Conservation (phyloP, 92 coral and sea anemone genomes). For the Epizoanthus rinbou region DNA sequence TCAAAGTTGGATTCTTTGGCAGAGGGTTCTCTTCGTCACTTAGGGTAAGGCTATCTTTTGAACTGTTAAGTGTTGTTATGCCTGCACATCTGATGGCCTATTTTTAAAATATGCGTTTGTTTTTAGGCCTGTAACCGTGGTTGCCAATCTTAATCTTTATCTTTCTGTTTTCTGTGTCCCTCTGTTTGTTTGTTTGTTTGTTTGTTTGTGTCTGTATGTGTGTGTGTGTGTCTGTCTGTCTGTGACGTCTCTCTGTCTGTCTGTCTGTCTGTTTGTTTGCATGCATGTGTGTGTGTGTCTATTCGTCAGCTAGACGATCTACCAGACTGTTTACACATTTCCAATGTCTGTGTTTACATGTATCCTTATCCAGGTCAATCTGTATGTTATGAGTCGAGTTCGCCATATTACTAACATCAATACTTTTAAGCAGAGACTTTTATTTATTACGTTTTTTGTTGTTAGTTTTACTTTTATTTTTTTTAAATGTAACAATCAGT, state of each 20-base stretch:
- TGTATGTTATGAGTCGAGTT: no score
- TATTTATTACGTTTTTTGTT: no score
- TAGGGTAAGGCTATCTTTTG: conserved; percentile 58
- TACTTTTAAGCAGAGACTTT: no score
- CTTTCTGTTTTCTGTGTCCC: neutral
- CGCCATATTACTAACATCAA: no score
- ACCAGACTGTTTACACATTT: neutral
- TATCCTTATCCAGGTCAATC: no score
- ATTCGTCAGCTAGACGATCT: neutral
- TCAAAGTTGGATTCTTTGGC: conserved; percentile 93
- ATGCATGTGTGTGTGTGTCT: neutral
- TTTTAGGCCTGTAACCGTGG: neutral
- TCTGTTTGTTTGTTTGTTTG: neutral
- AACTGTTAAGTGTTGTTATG: neutral
- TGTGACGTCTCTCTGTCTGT: neutral
- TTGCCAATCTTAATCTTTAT: neutral
- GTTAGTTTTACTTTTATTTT: no score
- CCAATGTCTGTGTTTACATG: neutral
- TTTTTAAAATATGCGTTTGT: neutral
- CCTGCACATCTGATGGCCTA: neutral
- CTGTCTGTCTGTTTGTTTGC: neutral
- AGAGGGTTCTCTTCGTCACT: conserved; percentile 86
- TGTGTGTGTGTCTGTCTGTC: neutral
- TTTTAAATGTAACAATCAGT: no score
- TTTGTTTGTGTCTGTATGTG: neutral